These are phyloP conservation scores for Colossoma macropomum DNA, from an alignment of 2,113 vertebrate species.

Conservation along the genomic window DNA sequence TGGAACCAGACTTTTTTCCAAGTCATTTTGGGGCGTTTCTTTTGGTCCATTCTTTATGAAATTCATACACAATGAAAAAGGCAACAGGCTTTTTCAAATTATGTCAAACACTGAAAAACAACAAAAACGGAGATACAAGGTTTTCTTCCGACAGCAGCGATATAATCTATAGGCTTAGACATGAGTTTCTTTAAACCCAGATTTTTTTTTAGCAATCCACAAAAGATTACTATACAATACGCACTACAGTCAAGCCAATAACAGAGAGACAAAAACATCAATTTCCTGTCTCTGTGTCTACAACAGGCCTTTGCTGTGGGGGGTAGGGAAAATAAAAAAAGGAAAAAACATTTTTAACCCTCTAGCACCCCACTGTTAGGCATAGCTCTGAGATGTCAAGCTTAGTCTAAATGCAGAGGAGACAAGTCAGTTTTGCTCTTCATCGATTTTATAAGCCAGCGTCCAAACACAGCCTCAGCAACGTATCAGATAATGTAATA, in stretches of 20 bases:
- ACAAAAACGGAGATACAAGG: too few relatives aligned
- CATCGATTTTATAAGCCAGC: background rate
- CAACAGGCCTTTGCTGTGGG: constrained; percentile 12
- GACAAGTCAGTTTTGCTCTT: background rate
- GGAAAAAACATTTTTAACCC: background rate
- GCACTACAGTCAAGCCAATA: constrained; percentile 31
- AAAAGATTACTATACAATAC: constrained; percentile 24
- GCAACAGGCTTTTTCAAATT: too few relatives aligned
- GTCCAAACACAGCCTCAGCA: background rate
- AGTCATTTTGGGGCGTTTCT: too few relatives aligned
- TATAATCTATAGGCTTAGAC: too few relatives aligned
- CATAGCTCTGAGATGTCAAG: background rate
- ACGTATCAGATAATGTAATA: constrained; percentile 6
- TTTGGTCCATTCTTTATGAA: too few relatives aligned
- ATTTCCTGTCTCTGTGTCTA: constrained; percentile 43
- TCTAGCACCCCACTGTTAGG: background rate
- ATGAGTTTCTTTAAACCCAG: background rate
- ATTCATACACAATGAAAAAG: too few relatives aligned
- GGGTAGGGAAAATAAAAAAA: background rate
- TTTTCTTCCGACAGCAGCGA: too few relatives aligned
- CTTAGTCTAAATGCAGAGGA: background rate
- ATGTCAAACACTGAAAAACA: too few relatives aligned
- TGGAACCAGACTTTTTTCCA: too few relatives aligned
- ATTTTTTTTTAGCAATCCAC: background rate
- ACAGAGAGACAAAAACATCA: constrained; percentile 35